Base-by-base conservation (phyloP, 2,797 vertebrate species). In the Dipus sagitta region DNA sequence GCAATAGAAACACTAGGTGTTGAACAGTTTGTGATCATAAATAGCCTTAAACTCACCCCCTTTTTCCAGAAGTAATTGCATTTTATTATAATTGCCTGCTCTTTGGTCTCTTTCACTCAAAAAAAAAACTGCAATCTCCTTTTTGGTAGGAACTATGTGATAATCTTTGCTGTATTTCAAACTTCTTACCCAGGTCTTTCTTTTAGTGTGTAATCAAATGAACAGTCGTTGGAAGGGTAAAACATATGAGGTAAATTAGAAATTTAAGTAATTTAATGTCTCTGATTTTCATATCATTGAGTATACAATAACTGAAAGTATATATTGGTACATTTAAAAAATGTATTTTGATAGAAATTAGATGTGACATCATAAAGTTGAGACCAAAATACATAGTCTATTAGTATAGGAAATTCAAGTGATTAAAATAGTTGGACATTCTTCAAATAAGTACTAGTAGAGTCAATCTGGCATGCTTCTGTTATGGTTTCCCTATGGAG, bases 91-190 rank as follows among this genome's bases (percentile, higher is more conserved):
- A 67, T 47, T 90, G 10, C 68, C 3, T 26, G 28, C 68, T 68
- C 54, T 81, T 91, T 88, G 86, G 21, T 70, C 74, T 28, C 2
- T 87, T 86, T 87, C 28, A 32, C 24, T 71, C 77, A 86, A 89
- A 52, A 38, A 86, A 89, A 52, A 38, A 83, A 86, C 4, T 47
- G 3, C 68, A 28, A 86, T 78, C 18, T 34, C 21, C 13, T 90
- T 74, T 34, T 77, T n/a, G 17, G 23, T 28, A 86, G 47, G 34
- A 76, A 62, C 2, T 26, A 42, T 54, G 20, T 26, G 2, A 21
- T 67, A 38, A 17, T 65, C 23, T 93, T 76, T 72, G 15, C 64
- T 84, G 14, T 21, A n/a, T 60, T 84, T 42, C 21, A 21, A 68
- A 67, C 28, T 75, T 23, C 26, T 89, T 7, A 38, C 28, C 85